Percentiles rank a stretch among this genome's conserved stretches.
Conservation (phyloP, 2,797 vertebrate species). For the Hydrocynus forskahlii region DNA sequence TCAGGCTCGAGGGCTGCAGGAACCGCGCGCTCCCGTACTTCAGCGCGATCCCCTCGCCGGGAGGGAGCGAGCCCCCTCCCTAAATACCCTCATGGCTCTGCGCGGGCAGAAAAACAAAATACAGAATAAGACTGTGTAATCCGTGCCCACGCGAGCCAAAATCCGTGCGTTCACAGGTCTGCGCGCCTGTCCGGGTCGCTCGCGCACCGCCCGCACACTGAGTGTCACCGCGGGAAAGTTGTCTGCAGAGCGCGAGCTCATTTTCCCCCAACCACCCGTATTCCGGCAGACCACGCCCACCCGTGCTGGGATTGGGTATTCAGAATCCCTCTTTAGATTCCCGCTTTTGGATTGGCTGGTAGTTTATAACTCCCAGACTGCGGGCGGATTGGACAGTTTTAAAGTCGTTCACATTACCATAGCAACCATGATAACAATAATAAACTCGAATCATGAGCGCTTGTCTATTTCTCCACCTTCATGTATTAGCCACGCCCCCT, state of each 20-base stretch:
- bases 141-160: background rate
- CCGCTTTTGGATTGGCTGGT: background rate
- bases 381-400: background rate
- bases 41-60: background rate
- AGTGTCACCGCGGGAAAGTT: slow-evolving; percentile 8
- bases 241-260: background rate
- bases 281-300: background rate
- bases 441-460: background rate
- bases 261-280: background rate
- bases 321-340: background rate
- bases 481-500: background rate
- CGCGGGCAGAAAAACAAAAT: background rate
- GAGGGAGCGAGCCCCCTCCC: slow-evolving; percentile 6
- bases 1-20: background rate
- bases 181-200: background rate
- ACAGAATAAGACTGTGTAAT: background rate
- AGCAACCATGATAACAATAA: background rate
- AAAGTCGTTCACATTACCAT: background rate
- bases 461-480: background rate
- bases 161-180: background rate
- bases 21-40: background rate
- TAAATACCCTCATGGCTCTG: background rate
- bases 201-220: slow-evolving; percentile 9
- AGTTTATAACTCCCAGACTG: background rate
- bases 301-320: background rate